Evolutionary conservation across 2,113 vertebrate species (phyloP).

Genomic region (Mastomys natalensis): DNA sequence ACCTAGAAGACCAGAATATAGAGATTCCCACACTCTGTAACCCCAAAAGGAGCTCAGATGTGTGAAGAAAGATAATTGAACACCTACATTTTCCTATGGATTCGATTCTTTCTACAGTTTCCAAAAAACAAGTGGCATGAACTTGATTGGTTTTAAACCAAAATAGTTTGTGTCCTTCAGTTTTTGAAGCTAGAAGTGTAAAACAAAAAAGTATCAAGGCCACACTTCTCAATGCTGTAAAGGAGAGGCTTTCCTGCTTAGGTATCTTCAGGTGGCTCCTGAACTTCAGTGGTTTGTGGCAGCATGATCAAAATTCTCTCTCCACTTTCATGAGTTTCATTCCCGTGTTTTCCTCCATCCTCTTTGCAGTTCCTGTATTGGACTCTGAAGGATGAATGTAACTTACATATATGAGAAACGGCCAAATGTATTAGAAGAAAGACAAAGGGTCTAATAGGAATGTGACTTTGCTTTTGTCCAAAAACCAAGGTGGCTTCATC

Average conservation of each 20-base stretch:
- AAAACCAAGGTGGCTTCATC: not conserved
- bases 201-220: not conserved
- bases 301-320: accelerated
- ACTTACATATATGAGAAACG: not conserved
- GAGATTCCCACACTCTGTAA: not conserved
- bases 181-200: not conserved
- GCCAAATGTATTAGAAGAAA: not conserved
- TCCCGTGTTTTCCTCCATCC: not conserved
- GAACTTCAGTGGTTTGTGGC: not conserved
- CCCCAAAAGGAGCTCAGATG: not conserved
- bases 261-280: too few species aligned
- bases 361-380: not conserved
- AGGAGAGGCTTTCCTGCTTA: too few species aligned
- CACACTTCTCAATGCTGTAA: too few species aligned
- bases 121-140: not conserved
- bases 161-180: not conserved
- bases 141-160: not conserved
- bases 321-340: not conserved
- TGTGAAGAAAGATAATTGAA: not conserved
- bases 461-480: not conserved
- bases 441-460: not conserved
- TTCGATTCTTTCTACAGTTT: not conserved
- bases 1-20: not conserved
- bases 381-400: not conserved
- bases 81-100: not conserved